These are phyloP conservation scores for Listronotus bonariensis DNA, from an alignment of 1,140 invertebrate species.

Conservation along the genomic window DNA sequence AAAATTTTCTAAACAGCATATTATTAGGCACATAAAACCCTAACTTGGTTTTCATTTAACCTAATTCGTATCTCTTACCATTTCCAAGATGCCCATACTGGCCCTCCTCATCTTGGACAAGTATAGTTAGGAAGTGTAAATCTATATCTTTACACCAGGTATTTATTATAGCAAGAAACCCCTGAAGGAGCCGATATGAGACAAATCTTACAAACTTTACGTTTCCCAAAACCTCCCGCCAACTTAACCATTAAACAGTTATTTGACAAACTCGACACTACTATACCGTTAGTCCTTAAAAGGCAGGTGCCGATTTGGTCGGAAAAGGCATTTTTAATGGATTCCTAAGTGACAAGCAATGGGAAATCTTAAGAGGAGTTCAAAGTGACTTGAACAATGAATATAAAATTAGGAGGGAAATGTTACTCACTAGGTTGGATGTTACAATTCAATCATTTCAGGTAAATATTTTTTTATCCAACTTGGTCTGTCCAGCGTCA, in stretches of 20 bases:
- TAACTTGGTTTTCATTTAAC: too few relatives aligned
- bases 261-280: slow-evolving; percentile 77
- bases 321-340: slow-evolving; percentile 80
- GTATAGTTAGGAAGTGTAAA: too few relatives aligned
- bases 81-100: too few relatives aligned
- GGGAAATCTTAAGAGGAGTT: slow-evolving; percentile 72
- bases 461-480: slow-evolving; percentile 43
- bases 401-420: slow-evolving; percentile 81
- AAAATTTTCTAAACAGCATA: too few relatives aligned
- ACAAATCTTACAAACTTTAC: slow-evolving; percentile 74
- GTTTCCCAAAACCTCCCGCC: slow-evolving; percentile 83
- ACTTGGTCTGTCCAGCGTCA: neutral
- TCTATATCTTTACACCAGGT: too few relatives aligned
- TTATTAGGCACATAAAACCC: too few relatives aligned
- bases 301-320: slow-evolving; percentile 62
- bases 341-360: slow-evolving; percentile 76
- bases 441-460: slow-evolving; percentile 94
- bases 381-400: slow-evolving; percentile 78
- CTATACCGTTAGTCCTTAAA: slow-evolving; percentile 73
- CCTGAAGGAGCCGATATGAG: slow-evolving; percentile 77
- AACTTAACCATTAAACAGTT: slow-evolving; percentile 76
- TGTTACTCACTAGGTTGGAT: slow-evolving; percentile 88
- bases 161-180: slow-evolving; percentile 75
- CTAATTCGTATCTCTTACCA: too few relatives aligned
- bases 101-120: too few relatives aligned